Base-by-base conservation (phyloP, 2,888 invertebrate species). In the Chydorus sphaericus region DNA sequence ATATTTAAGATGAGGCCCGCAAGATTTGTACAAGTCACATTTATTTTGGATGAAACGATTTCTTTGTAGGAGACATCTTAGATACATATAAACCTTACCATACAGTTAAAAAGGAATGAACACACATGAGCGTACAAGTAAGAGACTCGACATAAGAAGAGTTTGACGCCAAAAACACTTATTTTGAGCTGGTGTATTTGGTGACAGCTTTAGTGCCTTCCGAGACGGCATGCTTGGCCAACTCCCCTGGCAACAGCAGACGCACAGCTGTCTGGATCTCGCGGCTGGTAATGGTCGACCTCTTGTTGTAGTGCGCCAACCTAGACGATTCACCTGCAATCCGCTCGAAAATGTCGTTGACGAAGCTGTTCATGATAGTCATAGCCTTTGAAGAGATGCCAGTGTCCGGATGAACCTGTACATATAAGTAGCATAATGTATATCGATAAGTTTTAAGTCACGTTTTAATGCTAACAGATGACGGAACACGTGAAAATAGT, bases 151-250 rank as follows among this genome's bases (percentile, higher is more conserved):
- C n/a, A n/a, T n/a, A n/a, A n/a, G n/a, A n/a, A n/a, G n/a, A n/a
- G n/a, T n/a, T n/a, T n/a, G n/a, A n/a, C n/a, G 23, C 44, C 26
- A 14, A 23, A 44, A n/a, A 11, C 44, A 44, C 28, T 44, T 28
- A 44, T 28, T 44, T 44, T 26, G 44, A 44, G n/a, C 44, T 44
- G 7, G 44, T 44, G 44, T 44, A 44, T 28, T 44, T 44, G 23
- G 44, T 44, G 26, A 44, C 44, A 44, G 44, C 44, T n/a, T 44
- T 44, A 4, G 44, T 44, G 44, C 44, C 44, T 44, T 44, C 44
- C 8, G 44, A 44, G 28, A 44, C 44, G 14, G 44, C 44, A 16
- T 44, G 44, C 26, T 44, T 44, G 23, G 44, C 44, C 44, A 44
- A 44, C 44, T 44, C 44, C 14, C 44, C 44, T 14, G 44, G 44